phyloP scores from a whole-genome alignment of 2,888 invertebrate species.

The Oxytorus armatus region DNA sequence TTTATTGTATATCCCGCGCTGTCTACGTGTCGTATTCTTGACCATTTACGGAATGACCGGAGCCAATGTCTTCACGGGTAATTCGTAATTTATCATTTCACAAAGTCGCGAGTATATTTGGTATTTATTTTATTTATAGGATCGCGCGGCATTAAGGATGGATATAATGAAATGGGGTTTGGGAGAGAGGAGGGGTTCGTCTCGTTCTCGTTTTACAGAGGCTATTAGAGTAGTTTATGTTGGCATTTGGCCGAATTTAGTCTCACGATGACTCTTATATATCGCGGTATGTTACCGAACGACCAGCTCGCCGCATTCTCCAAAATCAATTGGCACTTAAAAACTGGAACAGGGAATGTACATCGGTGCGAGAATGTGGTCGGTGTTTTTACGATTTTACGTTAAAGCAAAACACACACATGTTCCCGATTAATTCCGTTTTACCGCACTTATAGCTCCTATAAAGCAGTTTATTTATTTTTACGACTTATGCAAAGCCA shows the following conservation, averaged over 20 bases:
- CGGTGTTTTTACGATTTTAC: slow-evolving; percentile 1
- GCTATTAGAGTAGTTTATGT: slow-evolving; percentile 60
- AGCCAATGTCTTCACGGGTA: slow-evolving; percentile 28
- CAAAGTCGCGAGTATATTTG: slow-evolving; percentile 27
- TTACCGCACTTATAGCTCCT: background rate
- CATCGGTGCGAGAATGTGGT: slow-evolving; percentile 43
- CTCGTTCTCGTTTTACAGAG: slow-evolving; percentile 36
- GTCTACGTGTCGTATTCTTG: slow-evolving; percentile 32
- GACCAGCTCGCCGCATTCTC: slow-evolving; percentile 43
- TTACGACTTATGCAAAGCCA: background rate
- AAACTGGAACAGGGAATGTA: slow-evolving; percentile 34
- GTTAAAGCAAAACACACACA: background rate
- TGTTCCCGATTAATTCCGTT: background rate
- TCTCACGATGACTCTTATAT: slow-evolving; percentile 20
- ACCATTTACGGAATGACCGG: slow-evolving; percentile 45
- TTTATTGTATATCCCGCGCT: slow-evolving; percentile 1
- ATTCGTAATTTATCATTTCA: slow-evolving; percentile 54
- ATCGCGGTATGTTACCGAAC: slow-evolving; percentile 20
- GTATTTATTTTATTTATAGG: slow-evolving; percentile 40
- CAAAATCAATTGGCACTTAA: slow-evolving; percentile 43
- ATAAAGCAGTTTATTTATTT: slow-evolving; percentile 10
- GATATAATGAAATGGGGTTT: background rate
- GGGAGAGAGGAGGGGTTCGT: background rate
- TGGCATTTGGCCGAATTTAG: slow-evolving; percentile 61
- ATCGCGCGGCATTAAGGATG: background rate